Conservation (phyloP, 1,140 invertebrate species). For the Macrobrachium nipponense region DNA sequence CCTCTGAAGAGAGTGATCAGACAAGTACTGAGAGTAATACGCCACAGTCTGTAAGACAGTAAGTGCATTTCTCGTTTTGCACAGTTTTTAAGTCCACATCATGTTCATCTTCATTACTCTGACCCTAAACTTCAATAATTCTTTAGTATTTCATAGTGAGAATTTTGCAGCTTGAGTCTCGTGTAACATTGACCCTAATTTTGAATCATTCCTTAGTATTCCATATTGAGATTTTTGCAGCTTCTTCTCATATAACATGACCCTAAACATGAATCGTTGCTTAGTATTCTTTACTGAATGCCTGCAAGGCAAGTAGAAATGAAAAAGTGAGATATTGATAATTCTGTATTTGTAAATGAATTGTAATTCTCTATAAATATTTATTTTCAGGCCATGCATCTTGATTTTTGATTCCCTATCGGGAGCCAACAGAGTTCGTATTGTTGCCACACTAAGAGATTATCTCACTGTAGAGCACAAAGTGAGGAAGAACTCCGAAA, state of each 20-base stretch:
- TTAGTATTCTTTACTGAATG: too few relatives aligned
- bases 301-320: too few relatives aligned
- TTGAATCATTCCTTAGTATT: too few relatives aligned
- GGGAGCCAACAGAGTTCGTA: constrained; percentile 81
- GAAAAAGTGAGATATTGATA: too few relatives aligned
- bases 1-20: constrained; percentile 18
- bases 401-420: constrained; percentile 94
- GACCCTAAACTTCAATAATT: too few relatives aligned
- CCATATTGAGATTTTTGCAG: too few relatives aligned
- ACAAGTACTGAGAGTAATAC: constrained; percentile 8
- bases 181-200: too few relatives aligned
- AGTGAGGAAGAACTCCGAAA: constrained; percentile 75
- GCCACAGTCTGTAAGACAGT: constrained; percentile 58
- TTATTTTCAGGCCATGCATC: constrained; percentile 80
- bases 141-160: too few relatives aligned
- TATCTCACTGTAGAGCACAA: constrained; percentile 92
- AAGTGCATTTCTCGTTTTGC: constrained; percentile 5
- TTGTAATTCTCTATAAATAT: neutral
- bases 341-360: neutral
- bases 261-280: too few relatives aligned
- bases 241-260: too few relatives aligned
- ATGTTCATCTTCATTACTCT: neutral
- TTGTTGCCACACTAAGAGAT: constrained; percentile 87
- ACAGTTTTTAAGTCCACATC: neutral
- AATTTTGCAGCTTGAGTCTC: too few relatives aligned